A percentile compares a stretch with the other conserved stretches of the same genome.
Evolutionary conservation across 2,888 invertebrate species (phyloP).

Genomic region (Boloria euphrosyne): DNA sequence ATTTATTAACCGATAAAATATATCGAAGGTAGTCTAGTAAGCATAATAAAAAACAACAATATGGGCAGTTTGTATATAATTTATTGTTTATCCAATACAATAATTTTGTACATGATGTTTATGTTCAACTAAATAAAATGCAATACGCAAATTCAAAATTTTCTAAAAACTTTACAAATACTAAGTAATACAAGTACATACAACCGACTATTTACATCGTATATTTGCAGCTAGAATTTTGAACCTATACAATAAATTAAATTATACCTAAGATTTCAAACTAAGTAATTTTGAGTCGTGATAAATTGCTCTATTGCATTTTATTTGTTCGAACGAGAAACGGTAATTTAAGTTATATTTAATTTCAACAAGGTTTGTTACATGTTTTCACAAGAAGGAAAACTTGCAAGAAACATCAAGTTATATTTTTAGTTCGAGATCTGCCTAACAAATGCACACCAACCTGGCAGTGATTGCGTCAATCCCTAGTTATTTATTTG

Average conservation of each 20-base stretch:
- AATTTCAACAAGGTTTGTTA: conserved; percentile 19
- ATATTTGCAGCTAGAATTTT: neutral
- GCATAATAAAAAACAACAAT: conserved; percentile 25
- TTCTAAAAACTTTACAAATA: conserved; percentile 43
- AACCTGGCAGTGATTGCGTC: conserved; percentile 38
- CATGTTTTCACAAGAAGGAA: too few species aligned
- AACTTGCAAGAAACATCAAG: too few species aligned
- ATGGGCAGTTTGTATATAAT: conserved; percentile 78
- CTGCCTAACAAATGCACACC: conserved; percentile 34
- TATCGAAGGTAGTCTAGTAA: too few species aligned
- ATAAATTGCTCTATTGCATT: conserved; percentile 46
- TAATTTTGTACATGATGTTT: conserved; percentile 72
- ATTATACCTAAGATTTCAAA: too few species aligned
- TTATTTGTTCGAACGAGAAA: conserved; percentile 53
- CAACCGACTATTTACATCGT: conserved; percentile 12
- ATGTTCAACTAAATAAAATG: conserved; percentile 78
- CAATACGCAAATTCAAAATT: conserved; percentile 44
- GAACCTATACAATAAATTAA: too few species aligned
- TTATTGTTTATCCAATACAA: conserved; percentile 74
- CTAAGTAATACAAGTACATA: conserved; percentile 43
- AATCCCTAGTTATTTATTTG: conserved; percentile 3
- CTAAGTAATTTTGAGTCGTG: too few species aligned
- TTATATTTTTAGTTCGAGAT: too few species aligned
- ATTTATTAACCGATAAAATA: too few species aligned
- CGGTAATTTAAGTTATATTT: conserved; percentile 27